A percentile compares a stretch with the other conserved stretches of the same genome.
phyloP scores from a whole-genome alignment of 2,888 invertebrate species.

The Rugalucina vietnamica region DNA sequence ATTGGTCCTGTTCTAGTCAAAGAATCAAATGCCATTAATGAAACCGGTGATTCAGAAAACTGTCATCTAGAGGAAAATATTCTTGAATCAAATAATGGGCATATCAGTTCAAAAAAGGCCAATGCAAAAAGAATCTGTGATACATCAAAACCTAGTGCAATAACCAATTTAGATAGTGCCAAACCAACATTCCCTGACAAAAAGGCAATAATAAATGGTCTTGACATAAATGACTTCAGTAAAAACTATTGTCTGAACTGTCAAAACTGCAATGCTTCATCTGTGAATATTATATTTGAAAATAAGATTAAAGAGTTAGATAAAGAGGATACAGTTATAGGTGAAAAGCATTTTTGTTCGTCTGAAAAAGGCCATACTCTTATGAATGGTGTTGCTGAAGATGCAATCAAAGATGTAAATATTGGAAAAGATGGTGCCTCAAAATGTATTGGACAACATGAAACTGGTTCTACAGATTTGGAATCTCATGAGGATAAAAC shows the following conservation, averaged over 20 bases:
- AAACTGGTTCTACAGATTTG: too few species aligned
- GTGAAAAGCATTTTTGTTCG: background rate
- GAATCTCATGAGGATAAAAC: too few species aligned
- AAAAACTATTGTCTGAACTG: background rate
- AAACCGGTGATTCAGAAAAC: too few species aligned
- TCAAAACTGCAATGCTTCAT: background rate
- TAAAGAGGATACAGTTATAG: background rate
- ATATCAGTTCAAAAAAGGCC: background rate
- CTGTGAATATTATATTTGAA: background rate
- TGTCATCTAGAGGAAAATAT: too few species aligned
- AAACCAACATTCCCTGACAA: background rate
- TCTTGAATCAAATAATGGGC: background rate
- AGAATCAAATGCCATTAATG: background rate
- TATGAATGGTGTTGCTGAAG: background rate
- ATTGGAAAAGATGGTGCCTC: background rate
- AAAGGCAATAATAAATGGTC: too few species aligned
- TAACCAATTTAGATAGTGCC: background rate
- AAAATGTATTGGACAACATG: too few species aligned
- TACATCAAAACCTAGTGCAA: background rate
- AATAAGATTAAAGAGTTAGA: background rate
- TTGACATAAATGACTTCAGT: background rate
- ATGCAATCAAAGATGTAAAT: background rate
- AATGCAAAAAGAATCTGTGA: background rate
- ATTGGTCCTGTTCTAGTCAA: background rate
- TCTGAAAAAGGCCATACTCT: background rate